A percentile compares a stretch with the other conserved stretches of the same genome.
These are phyloP conservation scores for Ispidina picta DNA, from an alignment of 2,797 vertebrate genomes.

Conservation along the genomic window DNA sequence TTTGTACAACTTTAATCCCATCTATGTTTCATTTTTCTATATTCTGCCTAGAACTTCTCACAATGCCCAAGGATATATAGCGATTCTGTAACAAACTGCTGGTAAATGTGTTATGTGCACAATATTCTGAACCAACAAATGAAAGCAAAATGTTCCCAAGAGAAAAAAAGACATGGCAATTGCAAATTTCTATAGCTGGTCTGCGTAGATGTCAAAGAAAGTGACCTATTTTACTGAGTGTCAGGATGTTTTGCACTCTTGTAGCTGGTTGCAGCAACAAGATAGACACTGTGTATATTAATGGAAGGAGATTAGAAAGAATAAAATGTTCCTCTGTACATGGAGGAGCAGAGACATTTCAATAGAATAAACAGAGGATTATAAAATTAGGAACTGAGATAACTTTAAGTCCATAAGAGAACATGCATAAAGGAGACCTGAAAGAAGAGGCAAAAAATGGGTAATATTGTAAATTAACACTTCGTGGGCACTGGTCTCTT, in stretches of 20 bases:
- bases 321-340: neutral
- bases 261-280: neutral
- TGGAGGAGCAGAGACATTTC: neutral
- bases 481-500: neutral
- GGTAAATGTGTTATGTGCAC: neutral
- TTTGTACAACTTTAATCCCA: neutral
- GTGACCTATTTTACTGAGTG: neutral
- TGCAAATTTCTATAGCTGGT: neutral
- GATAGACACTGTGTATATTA: rapidly evolving
- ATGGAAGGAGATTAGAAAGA: neutral
- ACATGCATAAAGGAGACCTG: neutral
- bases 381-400: neutral
- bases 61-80: neutral
- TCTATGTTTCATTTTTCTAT: neutral
- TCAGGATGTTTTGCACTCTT: neutral
- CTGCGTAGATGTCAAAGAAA: neutral
- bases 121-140: neutral
- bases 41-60: neutral
- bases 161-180: neutral
- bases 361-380: neutral
- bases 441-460: neutral
- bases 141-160: neutral
- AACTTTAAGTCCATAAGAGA: neutral
- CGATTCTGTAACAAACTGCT: neutral
- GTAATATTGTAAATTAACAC: neutral